A percentile compares a stretch with the other conserved stretches of the same genome.
Evolutionary conservation across 2,888 invertebrate genomes (phyloP).

Genomic region (Amphipyra tragopoginis): DNA sequence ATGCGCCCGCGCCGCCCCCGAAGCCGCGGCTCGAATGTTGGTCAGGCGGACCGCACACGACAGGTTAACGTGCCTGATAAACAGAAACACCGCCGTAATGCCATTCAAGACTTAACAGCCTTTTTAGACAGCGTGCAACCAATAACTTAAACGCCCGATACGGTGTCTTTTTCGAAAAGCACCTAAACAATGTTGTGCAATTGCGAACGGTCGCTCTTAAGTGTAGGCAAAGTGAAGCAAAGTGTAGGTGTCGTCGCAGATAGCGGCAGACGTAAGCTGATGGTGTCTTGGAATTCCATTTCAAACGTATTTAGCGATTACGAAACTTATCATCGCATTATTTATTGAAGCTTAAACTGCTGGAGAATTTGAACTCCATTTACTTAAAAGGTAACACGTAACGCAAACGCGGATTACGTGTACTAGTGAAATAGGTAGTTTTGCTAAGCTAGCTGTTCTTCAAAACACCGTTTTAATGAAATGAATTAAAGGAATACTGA

Average conservation of each 20-base stretch:
- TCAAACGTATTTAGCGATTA: conserved; percentile 59
- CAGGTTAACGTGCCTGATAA: conserved; percentile 76
- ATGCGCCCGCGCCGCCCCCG: conserved; percentile 37
- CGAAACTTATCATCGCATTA: conserved; percentile 47
- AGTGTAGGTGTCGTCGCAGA: conserved; percentile 74
- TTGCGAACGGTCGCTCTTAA: conserved; percentile 68
- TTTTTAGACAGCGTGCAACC: conserved; percentile 68
- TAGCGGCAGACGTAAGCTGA: conserved; percentile 72
- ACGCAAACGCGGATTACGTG: conserved; percentile 18
- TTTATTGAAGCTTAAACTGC: conserved; percentile 41
- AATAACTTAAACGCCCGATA: conserved; percentile 74
- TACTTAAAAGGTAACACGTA: conserved; percentile 13
- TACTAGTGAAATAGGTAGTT: conserved; percentile 1
- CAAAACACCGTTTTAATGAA: background rate
- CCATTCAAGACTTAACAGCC: conserved; percentile 73
- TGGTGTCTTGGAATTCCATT: conserved; percentile 65
- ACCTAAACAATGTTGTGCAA: conserved; percentile 78
- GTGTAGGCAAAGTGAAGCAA: conserved; percentile 61
- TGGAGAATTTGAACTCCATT: conserved; percentile 33
- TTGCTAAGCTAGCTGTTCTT: conserved; percentile 3
- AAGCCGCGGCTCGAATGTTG: conserved; percentile 65
- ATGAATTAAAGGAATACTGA: background rate
- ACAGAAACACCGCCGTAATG: conserved; percentile 67
- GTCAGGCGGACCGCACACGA: conserved; percentile 67
- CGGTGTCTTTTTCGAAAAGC: conserved; percentile 74